A percentile compares a stretch with the other conserved stretches of the same genome.
Conservation (phyloP, 2,113 vertebrate genomes). For the Channa maculata region DNA sequence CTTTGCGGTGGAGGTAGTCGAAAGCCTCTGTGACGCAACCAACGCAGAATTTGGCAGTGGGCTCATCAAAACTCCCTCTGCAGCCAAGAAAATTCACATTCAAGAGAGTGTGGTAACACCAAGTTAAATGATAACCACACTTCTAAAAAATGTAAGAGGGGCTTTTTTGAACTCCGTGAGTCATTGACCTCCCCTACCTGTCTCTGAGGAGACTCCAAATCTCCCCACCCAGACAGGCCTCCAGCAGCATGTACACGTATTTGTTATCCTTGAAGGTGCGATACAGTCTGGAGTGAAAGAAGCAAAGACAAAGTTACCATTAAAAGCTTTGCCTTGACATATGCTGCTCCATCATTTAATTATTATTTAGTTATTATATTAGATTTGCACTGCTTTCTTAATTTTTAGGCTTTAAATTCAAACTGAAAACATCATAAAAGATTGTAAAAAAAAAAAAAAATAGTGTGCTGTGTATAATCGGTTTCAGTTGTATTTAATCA, state of each 20-base stretch:
- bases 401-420: background rate
- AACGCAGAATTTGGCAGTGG: conserved; percentile 91
- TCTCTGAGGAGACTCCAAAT: conserved; percentile 85
- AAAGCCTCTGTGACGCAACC: conserved; percentile 94
- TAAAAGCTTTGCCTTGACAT: no score
- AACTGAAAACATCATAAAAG: no score
- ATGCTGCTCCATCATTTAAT: no score
- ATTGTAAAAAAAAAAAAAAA: no score
- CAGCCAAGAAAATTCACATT: conserved; percentile 28
- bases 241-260: conserved; percentile 85
- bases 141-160: no score
- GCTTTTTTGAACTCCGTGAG: background rate
- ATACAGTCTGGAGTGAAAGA: conserved; percentile 71
- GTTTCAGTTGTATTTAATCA: background rate
- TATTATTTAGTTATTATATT: no score
- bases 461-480: no score
- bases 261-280: conserved; percentile 82
- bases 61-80: conserved; percentile 94
- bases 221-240: conserved; percentile 84
- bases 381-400: no score
- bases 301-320: no score
- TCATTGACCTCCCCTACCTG: conserved; percentile 64
- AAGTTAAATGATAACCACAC: background rate
- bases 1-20: conserved; percentile 92
- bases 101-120: no score